A percentile compares a stretch with the other conserved stretches of the same genome.
Evolutionary conservation across 2,888 invertebrate species (phyloP).

Genomic region (Gnatocerus cornutus): DNA sequence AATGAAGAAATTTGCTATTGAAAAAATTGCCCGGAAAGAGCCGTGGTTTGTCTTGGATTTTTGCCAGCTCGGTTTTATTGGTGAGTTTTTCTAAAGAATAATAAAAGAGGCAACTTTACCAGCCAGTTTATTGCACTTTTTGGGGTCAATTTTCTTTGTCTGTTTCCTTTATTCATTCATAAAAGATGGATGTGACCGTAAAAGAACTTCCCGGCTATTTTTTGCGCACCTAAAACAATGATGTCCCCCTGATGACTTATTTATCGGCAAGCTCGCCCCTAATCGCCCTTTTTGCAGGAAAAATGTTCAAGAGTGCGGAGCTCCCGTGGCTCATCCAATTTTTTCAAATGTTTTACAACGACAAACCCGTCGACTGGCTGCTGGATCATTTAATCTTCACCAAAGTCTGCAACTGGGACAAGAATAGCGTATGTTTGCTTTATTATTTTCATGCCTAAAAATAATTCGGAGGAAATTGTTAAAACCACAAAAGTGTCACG

Average conservation of each 20-base stretch:
- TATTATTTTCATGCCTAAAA: no score
- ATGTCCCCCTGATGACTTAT: slow-evolving; percentile 9
- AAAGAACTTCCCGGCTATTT: slow-evolving; percentile 17
- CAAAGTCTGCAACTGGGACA: slow-evolving; percentile 90
- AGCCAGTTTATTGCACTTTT: slow-evolving; percentile 42
- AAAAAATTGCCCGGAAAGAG: slow-evolving; percentile 82
- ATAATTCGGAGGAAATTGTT: no score
- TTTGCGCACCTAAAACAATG: slow-evolving; percentile 34
- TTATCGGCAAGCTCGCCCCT: slow-evolving; percentile 3
- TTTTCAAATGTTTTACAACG: slow-evolving; percentile 95
- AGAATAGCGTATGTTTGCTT: slow-evolving; percentile 74
- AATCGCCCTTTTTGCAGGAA: slow-evolving; percentile 73
- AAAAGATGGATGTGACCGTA: slow-evolving; percentile 42
- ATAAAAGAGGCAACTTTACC: slow-evolving; percentile 30
- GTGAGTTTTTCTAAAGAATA: slow-evolving; percentile 67
- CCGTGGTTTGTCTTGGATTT: slow-evolving; percentile 96
- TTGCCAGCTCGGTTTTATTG: slow-evolving; percentile 95
- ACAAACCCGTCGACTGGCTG: slow-evolving; percentile 98
- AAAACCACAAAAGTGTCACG: neutral
- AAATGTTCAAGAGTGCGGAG: slow-evolving; percentile 92
- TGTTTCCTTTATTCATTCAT: slow-evolving; percentile 39
- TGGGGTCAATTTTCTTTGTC: slow-evolving; percentile 32
- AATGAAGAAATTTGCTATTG: slow-evolving; percentile 88
- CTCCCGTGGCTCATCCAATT: slow-evolving; percentile 91
- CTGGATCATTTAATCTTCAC: slow-evolving; percentile 91